A percentile compares a stretch with the other conserved stretches of the same genome.
Evolutionary conservation across 92 coral and sea anemone species (phyloP).

Genomic region (Chrysogorgia sp.): DNA sequence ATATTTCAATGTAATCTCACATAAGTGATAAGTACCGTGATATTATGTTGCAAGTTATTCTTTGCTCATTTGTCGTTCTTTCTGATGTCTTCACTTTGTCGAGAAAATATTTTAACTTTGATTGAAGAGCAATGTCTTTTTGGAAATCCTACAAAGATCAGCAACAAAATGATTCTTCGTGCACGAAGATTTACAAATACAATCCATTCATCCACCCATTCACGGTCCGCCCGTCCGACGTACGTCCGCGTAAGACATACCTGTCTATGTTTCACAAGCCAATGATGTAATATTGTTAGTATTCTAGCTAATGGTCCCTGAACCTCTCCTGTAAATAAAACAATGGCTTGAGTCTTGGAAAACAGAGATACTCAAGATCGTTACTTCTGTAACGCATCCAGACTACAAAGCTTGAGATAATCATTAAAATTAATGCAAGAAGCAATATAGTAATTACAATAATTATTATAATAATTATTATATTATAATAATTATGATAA

Average conservation of each 20-base stretch:
- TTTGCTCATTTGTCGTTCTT: conserved; percentile 12
- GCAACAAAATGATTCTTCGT: background rate
- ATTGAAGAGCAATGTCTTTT: conserved; percentile 14
- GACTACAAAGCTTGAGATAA: too few relatives aligned
- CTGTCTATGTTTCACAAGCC: conserved; percentile 96
- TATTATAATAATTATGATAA: background rate
- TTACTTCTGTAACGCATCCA: too few relatives aligned
- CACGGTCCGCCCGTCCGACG: background rate
- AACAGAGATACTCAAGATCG: background rate
- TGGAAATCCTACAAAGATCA: conserved; percentile 19
- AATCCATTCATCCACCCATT: background rate
- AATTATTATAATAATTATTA: too few relatives aligned
- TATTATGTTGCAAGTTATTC: conserved; percentile 2
- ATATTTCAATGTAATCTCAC: too few relatives aligned
- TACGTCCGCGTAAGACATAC: conserved; percentile 47
- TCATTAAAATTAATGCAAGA: background rate
- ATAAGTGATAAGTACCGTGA: background rate
- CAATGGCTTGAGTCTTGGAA: background rate
- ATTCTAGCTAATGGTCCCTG: conserved; percentile 66
- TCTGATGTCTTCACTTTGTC: conserved; percentile 18
- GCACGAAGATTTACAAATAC: background rate
- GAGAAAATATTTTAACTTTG: conserved; percentile 13
- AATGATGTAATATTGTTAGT: conserved; percentile 84
- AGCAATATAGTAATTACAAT: background rate
- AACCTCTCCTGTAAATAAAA: conserved; percentile 9